Conservation (phyloP, 2,888 invertebrate species). For the Volucella inflata region DNA sequence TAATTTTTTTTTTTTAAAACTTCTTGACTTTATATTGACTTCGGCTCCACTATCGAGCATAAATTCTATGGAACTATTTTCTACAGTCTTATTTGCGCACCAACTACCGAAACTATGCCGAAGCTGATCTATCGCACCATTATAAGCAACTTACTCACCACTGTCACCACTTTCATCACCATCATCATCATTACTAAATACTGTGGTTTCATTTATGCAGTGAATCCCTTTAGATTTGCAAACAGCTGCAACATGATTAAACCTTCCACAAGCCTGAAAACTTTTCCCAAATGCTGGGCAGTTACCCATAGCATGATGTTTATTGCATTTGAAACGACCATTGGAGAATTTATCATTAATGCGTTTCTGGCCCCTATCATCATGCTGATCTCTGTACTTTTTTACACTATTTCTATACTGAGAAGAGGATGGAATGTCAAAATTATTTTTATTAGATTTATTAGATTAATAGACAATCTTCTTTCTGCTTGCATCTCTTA, state of each 20-base stretch:
- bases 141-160: constrained; percentile 27
- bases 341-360: neutral
- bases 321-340: constrained; percentile 34
- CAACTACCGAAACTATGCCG: constrained; percentile 24
- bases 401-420: constrained; percentile 29
- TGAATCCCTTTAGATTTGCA: constrained; percentile 35
- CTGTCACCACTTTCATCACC: constrained; percentile 10
- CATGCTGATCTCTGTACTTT: constrained; percentile 39
- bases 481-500: constrained; percentile 35
- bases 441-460: neutral
- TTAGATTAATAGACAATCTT: constrained; percentile 19
- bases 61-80: constrained; percentile 22
- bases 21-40: constrained; percentile 6
- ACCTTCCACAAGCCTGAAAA: constrained; percentile 23
- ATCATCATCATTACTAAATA: constrained; percentile 9
- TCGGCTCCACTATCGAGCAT: constrained; percentile 37
- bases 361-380: neutral
- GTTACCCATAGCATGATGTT: constrained; percentile 18
- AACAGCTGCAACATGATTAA: constrained; percentile 29
- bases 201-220: constrained; percentile 6
- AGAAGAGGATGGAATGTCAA: constrained; percentile 15
- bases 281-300: constrained; percentile 33
- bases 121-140: constrained; percentile 33
- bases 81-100: constrained; percentile 3
- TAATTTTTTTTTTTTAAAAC: constrained; percentile 19